phyloP scores from a whole-genome alignment of 2,888 invertebrate genomes.

The Punctoribates punctum region DNA sequence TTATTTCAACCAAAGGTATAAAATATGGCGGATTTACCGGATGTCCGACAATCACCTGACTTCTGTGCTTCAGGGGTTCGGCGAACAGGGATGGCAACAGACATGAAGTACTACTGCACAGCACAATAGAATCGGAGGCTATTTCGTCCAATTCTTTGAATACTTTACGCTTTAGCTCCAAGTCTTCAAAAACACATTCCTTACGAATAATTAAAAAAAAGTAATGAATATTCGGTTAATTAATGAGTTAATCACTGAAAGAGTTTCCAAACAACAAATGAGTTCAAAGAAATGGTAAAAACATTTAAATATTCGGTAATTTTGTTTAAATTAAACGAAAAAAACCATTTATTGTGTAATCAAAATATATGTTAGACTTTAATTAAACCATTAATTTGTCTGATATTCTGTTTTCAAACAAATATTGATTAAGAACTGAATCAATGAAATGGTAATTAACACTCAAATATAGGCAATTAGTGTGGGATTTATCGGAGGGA shows the following conservation, averaged over 20 bases:
- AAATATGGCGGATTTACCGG: constrained; percentile 96
- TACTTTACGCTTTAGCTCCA: constrained; percentile 76
- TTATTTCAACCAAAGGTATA: constrained; percentile 87
- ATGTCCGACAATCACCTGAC: constrained; percentile 76
- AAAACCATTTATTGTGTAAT: neutral
- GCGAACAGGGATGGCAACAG: constrained; percentile 83
- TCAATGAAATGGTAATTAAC: neutral
- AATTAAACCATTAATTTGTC: neutral
- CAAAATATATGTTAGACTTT: neutral
- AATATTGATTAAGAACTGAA: neutral
- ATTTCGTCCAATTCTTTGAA: constrained; percentile 71
- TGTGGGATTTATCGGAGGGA: neutral
- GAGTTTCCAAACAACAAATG: too few species aligned
- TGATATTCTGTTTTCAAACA: neutral
- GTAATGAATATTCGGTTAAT: neutral
- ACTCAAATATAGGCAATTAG: neutral
- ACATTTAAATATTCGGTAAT: too few species aligned
- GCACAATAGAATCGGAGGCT: constrained; percentile 64
- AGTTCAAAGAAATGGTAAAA: too few species aligned
- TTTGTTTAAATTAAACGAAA: too few species aligned
- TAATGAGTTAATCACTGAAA: neutral
- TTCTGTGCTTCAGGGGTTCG: constrained; percentile 68
- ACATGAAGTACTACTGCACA: constrained; percentile 91
- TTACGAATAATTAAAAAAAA: constrained; percentile 56
- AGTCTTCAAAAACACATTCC: constrained; percentile 87